These are phyloP conservation scores for Herminia tarsipennalis DNA, from an alignment of 2,888 invertebrate genomes.

Conservation along the genomic window DNA sequence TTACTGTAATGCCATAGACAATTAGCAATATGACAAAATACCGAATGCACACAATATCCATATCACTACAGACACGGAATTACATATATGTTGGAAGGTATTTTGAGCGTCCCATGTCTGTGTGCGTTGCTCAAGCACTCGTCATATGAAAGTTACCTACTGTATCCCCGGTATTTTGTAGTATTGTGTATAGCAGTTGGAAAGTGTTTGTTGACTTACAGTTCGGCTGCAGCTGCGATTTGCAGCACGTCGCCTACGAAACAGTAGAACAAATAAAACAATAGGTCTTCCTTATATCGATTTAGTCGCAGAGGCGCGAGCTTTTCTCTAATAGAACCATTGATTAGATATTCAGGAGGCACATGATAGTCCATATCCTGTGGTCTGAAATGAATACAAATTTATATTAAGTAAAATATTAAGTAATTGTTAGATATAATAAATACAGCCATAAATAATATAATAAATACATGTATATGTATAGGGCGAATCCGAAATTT, in stretches of 20 bases:
- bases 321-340: conserved; percentile 97
- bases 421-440: not conserved
- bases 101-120: too few relatives aligned
- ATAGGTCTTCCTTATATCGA: conserved; percentile 99
- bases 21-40: too few relatives aligned
- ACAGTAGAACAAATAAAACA: conserved; percentile 99
- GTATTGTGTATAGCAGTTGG: not conserved
- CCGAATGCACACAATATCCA: too few relatives aligned
- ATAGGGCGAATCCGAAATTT: too few relatives aligned
- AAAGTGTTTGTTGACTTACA: conserved; percentile 88
- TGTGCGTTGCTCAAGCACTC: too few relatives aligned
- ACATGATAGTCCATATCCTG: conserved; percentile 99
- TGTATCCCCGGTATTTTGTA: too few relatives aligned
- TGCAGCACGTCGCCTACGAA: conserved; percentile 99
- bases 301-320: conserved; percentile 97
- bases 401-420: not conserved
- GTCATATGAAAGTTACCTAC: too few relatives aligned
- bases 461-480: too few relatives aligned
- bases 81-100: too few relatives aligned
- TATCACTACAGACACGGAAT: too few relatives aligned
- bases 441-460: too few relatives aligned
- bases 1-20: too few relatives aligned
- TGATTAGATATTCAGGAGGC: conserved; percentile 99
- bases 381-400: conserved; percentile 87
- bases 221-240: conserved; percentile 97